Evolutionary conservation across 2,888 invertebrate genomes (phyloP), one percentile per base, ranked within the genome.

Genomic region (Ectobius pallidus): DNA sequence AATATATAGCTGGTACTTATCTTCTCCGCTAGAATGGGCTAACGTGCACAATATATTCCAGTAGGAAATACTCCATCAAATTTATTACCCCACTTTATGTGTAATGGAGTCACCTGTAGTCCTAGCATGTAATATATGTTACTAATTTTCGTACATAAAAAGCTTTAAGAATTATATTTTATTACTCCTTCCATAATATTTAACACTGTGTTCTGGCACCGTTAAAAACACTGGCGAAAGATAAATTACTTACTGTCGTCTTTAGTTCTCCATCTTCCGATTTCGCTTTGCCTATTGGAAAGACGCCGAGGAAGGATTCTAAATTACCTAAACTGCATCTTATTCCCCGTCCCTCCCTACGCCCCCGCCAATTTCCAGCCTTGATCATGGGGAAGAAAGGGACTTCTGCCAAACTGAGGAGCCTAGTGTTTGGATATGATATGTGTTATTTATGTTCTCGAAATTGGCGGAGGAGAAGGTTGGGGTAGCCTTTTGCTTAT

Each of bases 241-340:
- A 34, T 34, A 34, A 34, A 34, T 34, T 7, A 7, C 34, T 34
- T 6, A n/a, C n/a, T n/a, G 34, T 7, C 34, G 11, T 7, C 34
- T 34, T 34, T 34, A n/a, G n/a, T 34, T 34, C 34, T n/a, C n/a
- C n/a, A 3, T 46, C n/a, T 46, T 46, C n/a, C 46, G 46, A 46
- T 46, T 46, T 46, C 46, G n/a, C n/a, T 46, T 46, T 46, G n/a
- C 46, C 9, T n/a, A 46, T 46, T 46, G 46, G 46, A 46, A 46
- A 46, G 46, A n/a, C 46, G 46, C 46, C 46, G 46, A 46, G 46
- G 46, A 34, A 34, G n/a, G n/a, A n/a, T 39, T n/a, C n/a, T 46
- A 46, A 46, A 46, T 46, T 46, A 46, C 11, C 46, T n/a, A 11
- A 46, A 46, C 46, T 14, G 46, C 7, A n/a, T 46, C 46, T n/a